phyloP scores from a whole-genome alignment of 2,888 invertebrate species.

The Cheilosia scutellata region DNA sequence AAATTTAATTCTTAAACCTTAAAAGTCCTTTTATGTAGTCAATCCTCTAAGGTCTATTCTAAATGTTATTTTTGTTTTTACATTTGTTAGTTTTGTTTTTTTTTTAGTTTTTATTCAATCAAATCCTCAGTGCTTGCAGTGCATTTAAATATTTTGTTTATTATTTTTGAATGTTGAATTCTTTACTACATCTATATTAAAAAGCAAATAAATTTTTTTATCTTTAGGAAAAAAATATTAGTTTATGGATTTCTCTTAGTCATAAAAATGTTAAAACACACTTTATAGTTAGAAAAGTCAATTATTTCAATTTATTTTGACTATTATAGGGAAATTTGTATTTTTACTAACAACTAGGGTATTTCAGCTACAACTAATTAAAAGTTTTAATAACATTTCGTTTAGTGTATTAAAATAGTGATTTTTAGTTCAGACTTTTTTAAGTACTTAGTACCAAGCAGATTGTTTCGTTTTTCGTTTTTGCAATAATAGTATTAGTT shows the following conservation, averaged over 20 bases:
- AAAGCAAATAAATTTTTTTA: constrained; percentile 12
- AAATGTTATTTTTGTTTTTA: constrained; percentile 57
- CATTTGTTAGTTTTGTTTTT: constrained; percentile 76
- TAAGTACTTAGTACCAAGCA: constrained; percentile 64
- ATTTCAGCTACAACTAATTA: constrained; percentile 35
- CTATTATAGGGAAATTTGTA: constrained; percentile 1
- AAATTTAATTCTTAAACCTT: constrained; percentile 2
- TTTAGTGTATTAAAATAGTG: constrained; percentile 66
- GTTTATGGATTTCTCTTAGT: constrained; percentile 28
- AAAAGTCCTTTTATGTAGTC: constrained; percentile 12
- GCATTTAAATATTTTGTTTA: constrained; percentile 79
- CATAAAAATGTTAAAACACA: constrained; percentile 43
- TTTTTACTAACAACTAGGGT: constrained; percentile 21
- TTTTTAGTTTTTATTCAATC: constrained; percentile 82
- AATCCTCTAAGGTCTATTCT: constrained; percentile 19
- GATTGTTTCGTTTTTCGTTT: constrained; percentile 53
- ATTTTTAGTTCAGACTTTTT: constrained; percentile 70
- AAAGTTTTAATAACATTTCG: constrained; percentile 13
- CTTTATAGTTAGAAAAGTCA: constrained; percentile 32
- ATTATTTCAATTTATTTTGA: background rate
- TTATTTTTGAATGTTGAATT: constrained; percentile 50
- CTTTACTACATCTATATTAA: constrained; percentile 24
- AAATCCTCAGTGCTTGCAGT: constrained; percentile 85
- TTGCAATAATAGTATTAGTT: constrained; percentile 11
- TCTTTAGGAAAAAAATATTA: constrained; percentile 3